These are phyloP conservation scores for Tenthredo amoena DNA, from an alignment of 2,888 invertebrate species.

Conservation along the genomic window DNA sequence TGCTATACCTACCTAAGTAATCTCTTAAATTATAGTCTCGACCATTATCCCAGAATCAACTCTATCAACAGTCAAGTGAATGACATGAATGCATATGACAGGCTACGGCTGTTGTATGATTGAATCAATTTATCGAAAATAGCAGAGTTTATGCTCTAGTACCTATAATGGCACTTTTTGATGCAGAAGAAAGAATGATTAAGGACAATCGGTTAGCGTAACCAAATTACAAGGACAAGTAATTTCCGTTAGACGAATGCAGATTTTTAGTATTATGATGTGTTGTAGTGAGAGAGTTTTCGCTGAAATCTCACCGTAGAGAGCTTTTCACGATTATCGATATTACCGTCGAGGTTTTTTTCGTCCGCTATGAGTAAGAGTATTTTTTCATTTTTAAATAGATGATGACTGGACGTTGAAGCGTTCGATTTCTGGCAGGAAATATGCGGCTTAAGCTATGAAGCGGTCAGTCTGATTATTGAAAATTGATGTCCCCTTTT, in stretches of 20 bases:
- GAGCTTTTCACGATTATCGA: background rate
- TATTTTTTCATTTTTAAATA: background rate
- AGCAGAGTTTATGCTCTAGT: background rate
- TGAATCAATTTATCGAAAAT: background rate
- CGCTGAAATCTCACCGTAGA: background rate
- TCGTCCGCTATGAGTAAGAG: background rate
- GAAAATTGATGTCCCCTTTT: slow-evolving; percentile 11
- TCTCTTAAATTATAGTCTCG: background rate
- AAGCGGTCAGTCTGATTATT: slow-evolving; percentile 19
- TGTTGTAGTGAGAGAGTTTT: background rate
- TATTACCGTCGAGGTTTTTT: background rate
- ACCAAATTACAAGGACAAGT: background rate
- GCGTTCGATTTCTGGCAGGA: background rate
- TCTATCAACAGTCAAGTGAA: background rate
- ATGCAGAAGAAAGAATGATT: background rate
- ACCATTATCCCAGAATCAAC: background rate
- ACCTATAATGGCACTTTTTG: background rate
- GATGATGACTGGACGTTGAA: background rate
- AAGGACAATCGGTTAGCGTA: background rate
- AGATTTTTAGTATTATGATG: background rate
- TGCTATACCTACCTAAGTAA: background rate
- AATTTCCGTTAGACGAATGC: background rate
- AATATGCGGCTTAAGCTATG: background rate
- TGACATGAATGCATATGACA: background rate
- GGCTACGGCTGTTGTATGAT: background rate